Evolutionary conservation across 2,113 vertebrate genomes (phyloP), one percentile per base, ranked within the genome.

Genomic region (Zeus faber): DNA sequence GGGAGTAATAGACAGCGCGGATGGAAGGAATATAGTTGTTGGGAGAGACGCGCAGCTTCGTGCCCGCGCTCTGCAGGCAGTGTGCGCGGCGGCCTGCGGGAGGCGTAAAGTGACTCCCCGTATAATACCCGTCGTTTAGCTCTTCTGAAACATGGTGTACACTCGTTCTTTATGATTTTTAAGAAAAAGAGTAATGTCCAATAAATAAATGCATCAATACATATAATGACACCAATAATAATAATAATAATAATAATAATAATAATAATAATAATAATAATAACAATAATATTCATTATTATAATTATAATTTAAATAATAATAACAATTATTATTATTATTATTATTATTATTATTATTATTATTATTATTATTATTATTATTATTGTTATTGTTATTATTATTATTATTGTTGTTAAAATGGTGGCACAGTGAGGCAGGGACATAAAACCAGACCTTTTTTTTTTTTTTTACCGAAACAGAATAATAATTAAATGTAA

Each of bases 321-420:
- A n/a, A n/a, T n/a, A n/a, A n/a, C n/a, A n/a, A n/a, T n/a, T n/a
- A n/a, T n/a, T n/a, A n/a, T n/a, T n/a, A n/a, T n/a, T n/a, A n/a
- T n/a, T n/a, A n/a, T n/a, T n/a, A n/a, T n/a, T n/a, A n/a, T n/a
- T n/a, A n/a, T n/a, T n/a, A n/a, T n/a, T n/a, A n/a, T n/a, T n/a
- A n/a, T n/a, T n/a, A n/a, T n/a, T n/a, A n/a, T n/a, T n/a, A n/a
- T n/a, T n/a, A n/a, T n/a, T n/a, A n/a, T n/a, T n/a, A n/a, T n/a
- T n/a, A n/a, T n/a, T n/a, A n/a, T n/a, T n/a, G n/a, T 72, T 58
- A 66, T 52, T 51, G 75, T 77, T 77, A 71, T 58, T 66, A 62
- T 22, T 76, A 62, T 82, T 55, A 74, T 81, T 75, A 82, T 68
- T 70, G 79, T 76, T 82, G 80, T 79, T 70, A 68, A 66, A 70